phyloP scores from a whole-genome alignment of 2,113 vertebrate species.

The Cinclus cinclus region DNA sequence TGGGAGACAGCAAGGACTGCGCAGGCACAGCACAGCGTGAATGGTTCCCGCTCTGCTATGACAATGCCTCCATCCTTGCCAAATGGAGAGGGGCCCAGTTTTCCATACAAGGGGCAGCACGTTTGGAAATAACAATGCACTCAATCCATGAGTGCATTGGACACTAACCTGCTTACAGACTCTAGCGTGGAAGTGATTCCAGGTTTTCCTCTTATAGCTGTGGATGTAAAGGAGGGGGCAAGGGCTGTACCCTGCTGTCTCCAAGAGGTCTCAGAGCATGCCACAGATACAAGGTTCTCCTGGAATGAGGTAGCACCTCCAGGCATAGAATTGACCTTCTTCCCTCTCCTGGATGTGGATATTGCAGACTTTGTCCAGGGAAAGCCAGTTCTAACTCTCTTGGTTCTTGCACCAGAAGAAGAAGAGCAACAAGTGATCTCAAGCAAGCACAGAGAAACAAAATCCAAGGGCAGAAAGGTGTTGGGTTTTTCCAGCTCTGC shows the following conservation, averaged over 20 bases:
- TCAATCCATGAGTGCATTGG: neutral
- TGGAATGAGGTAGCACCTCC: neutral
- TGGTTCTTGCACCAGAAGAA: neutral
- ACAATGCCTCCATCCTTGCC: neutral
- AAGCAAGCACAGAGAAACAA: neutral
- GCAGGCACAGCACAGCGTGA: neutral
- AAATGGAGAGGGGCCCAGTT: neutral
- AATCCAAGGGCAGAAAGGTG: neutral
- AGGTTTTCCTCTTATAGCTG: neutral
- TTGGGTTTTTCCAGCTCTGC: neutral
- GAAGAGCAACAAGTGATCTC: neutral
- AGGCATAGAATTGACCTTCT: neutral
- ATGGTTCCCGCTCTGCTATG: neutral
- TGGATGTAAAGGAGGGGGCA: neutral
- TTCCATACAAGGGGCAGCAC: neutral
- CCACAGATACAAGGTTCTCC: neutral
- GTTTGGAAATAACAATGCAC: neutral
- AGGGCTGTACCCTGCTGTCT: neutral
- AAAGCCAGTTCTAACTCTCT: neutral
- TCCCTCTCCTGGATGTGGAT: neutral
- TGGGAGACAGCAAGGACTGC: neutral
- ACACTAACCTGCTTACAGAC: neutral
- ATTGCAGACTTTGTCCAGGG: neutral
- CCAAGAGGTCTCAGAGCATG: neutral
- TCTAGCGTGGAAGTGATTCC: neutral